Conservation (phyloP, 2,888 invertebrate species). For the Coelopa pilipes region DNA sequence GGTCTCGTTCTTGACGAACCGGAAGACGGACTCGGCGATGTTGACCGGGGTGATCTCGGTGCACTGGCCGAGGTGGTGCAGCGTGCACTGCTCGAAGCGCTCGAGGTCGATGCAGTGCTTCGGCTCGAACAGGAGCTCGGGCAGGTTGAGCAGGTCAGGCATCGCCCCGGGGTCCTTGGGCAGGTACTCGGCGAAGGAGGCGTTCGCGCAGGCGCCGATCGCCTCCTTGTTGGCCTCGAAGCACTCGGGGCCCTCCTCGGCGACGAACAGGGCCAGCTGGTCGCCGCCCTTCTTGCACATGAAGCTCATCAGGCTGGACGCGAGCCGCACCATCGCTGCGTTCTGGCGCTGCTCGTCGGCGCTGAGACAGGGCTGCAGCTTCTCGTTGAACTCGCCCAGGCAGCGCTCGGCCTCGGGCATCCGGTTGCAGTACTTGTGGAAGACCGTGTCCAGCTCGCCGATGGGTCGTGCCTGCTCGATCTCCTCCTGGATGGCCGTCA, state of each 20-base stretch:
- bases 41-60: slow-evolving; percentile 81
- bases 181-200: slow-evolving; percentile 70
- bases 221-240: slow-evolving; percentile 72
- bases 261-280: slow-evolving; percentile 83
- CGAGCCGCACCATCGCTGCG: slow-evolving; percentile 73
- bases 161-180: slow-evolving; percentile 64
- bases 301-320: slow-evolving; percentile 76
- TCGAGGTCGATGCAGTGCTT: slow-evolving; percentile 64
- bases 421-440: slow-evolving; percentile 79
- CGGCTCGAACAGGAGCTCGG: slow-evolving; percentile 72
- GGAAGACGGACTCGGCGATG: slow-evolving; percentile 80
- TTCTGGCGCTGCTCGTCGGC: slow-evolving; percentile 72
- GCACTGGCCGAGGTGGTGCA: slow-evolving; percentile 71
- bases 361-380: slow-evolving; percentile 74
- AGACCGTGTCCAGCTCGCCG: slow-evolving; percentile 77
- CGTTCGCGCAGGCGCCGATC: slow-evolving; percentile 74
- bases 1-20: slow-evolving; percentile 75
- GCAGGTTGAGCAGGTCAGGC: slow-evolving; percentile 64
- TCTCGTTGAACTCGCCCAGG: slow-evolving; percentile 70
- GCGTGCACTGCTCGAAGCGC: slow-evolving; percentile 60
- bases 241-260: slow-evolving; percentile 84
- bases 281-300: slow-evolving; percentile 83
- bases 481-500: slow-evolving; percentile 72
- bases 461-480: slow-evolving; percentile 76
- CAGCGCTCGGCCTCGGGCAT: slow-evolving; percentile 67